Percentiles rank a stretch among this genome's conserved stretches.
Conservation (phyloP, 1,140 invertebrate genomes). For the Meloidogyne exigua region DNA sequence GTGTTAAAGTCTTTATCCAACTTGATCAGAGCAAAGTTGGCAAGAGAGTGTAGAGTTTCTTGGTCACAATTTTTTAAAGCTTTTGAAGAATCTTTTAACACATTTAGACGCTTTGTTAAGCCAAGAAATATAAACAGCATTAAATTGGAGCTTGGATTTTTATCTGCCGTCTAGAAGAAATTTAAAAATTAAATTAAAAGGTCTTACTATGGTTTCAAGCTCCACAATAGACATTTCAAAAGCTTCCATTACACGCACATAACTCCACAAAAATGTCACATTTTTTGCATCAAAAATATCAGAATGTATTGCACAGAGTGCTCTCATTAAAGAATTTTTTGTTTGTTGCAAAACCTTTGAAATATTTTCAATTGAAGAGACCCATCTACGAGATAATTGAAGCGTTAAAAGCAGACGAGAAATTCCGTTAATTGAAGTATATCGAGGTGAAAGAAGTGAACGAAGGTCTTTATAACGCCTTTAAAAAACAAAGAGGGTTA, state of each 20-base stretch:
- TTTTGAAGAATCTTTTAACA: background rate
- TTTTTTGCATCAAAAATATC: conserved; percentile 5
- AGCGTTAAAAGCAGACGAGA: background rate
- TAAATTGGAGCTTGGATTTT: background rate
- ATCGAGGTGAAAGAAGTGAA: background rate
- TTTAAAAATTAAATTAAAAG: no score
- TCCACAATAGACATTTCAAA: conserved; percentile 1
- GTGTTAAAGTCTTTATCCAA: background rate
- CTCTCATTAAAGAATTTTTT: background rate
- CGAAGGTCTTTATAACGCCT: conserved; percentile 4
- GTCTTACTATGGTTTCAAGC: background rate
- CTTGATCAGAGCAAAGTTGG: background rate
- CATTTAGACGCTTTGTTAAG: background rate
- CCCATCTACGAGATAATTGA: background rate
- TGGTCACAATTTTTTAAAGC: background rate
- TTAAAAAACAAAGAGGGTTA: background rate
- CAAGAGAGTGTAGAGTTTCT: background rate
- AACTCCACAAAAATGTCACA: background rate
- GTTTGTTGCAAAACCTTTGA: background rate
- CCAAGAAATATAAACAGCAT: background rate
- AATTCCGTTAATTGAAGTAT: conserved; percentile 1
- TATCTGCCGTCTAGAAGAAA: background rate
- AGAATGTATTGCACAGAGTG: background rate
- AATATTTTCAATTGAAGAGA: background rate
- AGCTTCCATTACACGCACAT: background rate